Evolutionary conservation across 2,797 vertebrate genomes (phyloP).

Genomic region (Ceyx erithaca): DNA sequence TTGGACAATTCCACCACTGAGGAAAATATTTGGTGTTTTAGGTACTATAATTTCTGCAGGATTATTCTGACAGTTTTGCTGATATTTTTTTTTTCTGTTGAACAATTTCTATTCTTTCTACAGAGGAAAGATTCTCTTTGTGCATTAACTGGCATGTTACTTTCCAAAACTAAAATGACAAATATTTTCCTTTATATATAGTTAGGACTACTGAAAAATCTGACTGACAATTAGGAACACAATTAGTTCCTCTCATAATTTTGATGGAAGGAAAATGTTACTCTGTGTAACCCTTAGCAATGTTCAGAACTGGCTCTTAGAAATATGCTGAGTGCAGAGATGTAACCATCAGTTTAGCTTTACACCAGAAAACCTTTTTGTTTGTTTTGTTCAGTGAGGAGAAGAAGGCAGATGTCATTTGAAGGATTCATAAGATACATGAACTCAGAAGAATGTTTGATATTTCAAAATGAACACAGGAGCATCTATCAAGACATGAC

Average conservation of each 20-base stretch:
- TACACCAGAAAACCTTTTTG: neutral
- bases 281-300: neutral
- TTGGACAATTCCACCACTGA: neutral
- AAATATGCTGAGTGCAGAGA: neutral
- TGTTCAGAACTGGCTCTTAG: neutral
- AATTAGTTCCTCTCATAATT: neutral
- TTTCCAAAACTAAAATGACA: neutral
- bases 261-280: neutral
- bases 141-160: neutral
- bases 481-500: conserved; percentile 87
- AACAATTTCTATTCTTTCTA: neutral
- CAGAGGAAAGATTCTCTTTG: neutral
- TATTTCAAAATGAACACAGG: conserved; percentile 78
- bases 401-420: conserved; percentile 79
- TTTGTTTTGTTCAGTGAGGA: conserved; percentile 75
- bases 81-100: neutral
- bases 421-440: conserved; percentile 88
- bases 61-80: neutral
- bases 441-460: conserved; percentile 80
- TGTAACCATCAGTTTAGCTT: neutral
- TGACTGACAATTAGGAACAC: neutral
- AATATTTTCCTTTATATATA: neutral
- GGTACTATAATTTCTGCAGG: neutral
- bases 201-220: neutral
- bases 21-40: neutral